A percentile compares a stretch with the other conserved stretches of the same genome.
phyloP scores from a whole-genome alignment of 2,888 invertebrate species.

The Ectemnius lituratus region DNA sequence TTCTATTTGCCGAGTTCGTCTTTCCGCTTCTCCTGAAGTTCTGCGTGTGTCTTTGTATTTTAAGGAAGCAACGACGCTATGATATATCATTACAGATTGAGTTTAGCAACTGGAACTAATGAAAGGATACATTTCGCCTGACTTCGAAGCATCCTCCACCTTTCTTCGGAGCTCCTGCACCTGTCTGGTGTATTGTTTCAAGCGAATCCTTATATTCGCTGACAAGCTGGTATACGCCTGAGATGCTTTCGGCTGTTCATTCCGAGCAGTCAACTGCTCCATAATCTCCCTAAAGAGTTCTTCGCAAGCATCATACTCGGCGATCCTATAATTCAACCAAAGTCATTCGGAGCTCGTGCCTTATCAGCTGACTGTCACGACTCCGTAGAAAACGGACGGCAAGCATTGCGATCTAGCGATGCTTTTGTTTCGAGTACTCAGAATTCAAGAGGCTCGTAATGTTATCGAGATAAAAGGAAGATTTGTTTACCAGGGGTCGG shows the following conservation, averaged over 20 bases:
- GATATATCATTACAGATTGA: conserved; percentile 1
- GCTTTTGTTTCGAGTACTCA: conserved; percentile 10
- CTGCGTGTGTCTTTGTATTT: conserved; percentile 72
- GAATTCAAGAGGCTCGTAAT: no score
- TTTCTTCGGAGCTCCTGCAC: conserved; percentile 81
- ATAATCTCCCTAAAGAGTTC: conserved; percentile 82
- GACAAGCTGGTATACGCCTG: conserved; percentile 81
- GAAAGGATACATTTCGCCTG: conserved; percentile 78
- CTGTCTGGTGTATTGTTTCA: conserved; percentile 83
- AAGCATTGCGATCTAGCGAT: no score
- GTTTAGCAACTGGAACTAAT: background rate
- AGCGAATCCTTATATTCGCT: conserved; percentile 80
- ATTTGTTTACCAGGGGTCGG: conserved; percentile 70
- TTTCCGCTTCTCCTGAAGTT: conserved; percentile 82
- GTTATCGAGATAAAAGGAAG: background rate
- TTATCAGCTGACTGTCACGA: background rate
- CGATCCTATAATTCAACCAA: conserved; percentile 78
- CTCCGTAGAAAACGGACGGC: background rate
- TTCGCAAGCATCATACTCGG: conserved; percentile 84
- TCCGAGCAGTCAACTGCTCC: conserved; percentile 81
- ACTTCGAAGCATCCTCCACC: conserved; percentile 78
- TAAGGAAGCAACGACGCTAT: conserved; percentile 60
- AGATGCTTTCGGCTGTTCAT: conserved; percentile 79
- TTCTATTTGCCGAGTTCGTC: conserved; percentile 82
- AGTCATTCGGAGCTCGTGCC: background rate